A percentile compares a stretch with the other conserved stretches of the same genome.
phyloP scores from a whole-genome alignment of 1,140 invertebrate species.

The Leptestheria dahalacensis region DNA sequence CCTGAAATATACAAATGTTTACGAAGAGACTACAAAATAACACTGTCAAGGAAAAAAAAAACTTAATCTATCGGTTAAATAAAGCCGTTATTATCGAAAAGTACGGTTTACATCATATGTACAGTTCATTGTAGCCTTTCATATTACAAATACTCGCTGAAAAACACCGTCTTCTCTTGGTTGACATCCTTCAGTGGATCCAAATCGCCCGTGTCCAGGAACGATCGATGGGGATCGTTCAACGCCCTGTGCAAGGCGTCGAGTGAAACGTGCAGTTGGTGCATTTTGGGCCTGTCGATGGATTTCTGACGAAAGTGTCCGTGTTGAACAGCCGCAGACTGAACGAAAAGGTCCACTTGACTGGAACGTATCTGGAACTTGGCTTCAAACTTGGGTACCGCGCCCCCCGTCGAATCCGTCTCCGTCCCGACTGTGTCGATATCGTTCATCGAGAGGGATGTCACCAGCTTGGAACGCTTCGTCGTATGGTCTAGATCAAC shows the following conservation, averaged over 20 bases:
- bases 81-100: too few relatives aligned
- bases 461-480: conserved; percentile 22
- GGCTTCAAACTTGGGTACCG: background rate
- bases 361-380: background rate
- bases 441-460: conserved; percentile 35
- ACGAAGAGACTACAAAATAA: too few relatives aligned
- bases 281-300: background rate
- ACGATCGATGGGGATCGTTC: background rate
- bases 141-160: background rate
- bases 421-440: conserved; percentile 28
- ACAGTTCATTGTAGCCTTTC: too few relatives aligned
- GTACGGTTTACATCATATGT: too few relatives aligned
- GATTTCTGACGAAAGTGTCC: background rate
- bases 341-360: background rate
- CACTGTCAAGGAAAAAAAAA: too few relatives aligned
- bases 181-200: background rate
- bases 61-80: too few relatives aligned
- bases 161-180: background rate
- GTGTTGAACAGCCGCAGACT: too few relatives aligned
- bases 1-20: too few relatives aligned
- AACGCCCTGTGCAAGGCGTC: background rate
- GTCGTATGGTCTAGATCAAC: conserved; percentile 17
- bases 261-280: background rate
- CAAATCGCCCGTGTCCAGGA: background rate
- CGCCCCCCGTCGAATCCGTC: too few relatives aligned